Base-by-base conservation (phyloP, 2,888 invertebrate genomes). In the Erpobdella octoculata region DNA sequence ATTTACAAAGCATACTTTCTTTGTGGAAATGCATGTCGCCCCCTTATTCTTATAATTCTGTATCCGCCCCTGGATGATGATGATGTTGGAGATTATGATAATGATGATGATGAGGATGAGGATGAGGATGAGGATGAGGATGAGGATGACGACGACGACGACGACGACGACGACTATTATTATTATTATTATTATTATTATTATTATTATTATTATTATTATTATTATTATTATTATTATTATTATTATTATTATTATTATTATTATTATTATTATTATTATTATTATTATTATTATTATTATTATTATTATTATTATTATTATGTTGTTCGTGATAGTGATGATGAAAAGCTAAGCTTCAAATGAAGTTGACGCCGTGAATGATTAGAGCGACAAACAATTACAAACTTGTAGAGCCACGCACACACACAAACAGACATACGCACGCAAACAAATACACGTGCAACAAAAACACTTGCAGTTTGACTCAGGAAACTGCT, bases 261-360 rank as follows among this genome's bases (percentile, higher is more conserved):
- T 53, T 53, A 15, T 53, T n/a, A n/a, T 53, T 53, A 15, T 53
- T 53, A n/a, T 53, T 53, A n/a, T n/a, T 53, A n/a, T 53, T 53
- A 53, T 53, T 53, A 53, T n/a, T n/a, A 53, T 53, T 28, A 6
- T 6, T n/a, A 9, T 48, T 48, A 3, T 48, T 41, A 41, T 41
- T 41, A 41, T 41, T 41, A 41, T 41, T 41, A 41, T 41, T 12
- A 41, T 41, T 18, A 41, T 41, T 41, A 41, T 41, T 41, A 41
- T 41, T 18, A 18, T 12, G 41, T 41, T 12, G 9, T 12, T 41
- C 18, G 18, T 41, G 9, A 41, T 41, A 41, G 18, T 41, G n/a
- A n/a, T n/a, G n/a, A n/a, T n/a, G 41, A 41, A 41, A 12, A 9
- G 9, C 41, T 41, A 41, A 41, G 18, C 18, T 12, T 41, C 41